Evolutionary conservation across 2,888 invertebrate genomes (phyloP), one percentile per base, ranked within the genome.

Genomic region (Ichneumon xanthorius): DNA sequence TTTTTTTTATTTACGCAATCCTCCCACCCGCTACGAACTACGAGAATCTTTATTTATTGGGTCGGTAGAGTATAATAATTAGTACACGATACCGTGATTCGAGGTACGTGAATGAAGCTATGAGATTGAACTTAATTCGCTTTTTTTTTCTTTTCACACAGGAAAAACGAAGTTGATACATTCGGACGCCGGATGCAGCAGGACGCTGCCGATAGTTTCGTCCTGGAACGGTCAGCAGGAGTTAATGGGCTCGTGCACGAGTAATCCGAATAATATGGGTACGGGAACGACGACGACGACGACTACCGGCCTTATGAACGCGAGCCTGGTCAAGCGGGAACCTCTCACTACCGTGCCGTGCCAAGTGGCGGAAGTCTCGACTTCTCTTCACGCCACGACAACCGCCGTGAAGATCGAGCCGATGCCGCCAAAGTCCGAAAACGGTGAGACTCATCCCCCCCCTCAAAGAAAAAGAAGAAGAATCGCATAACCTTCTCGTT

Each of bases 281-380:
- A 80, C 82, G 53, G 85, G 85, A 55, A 85, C 85, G 67, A 80
- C 85, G 72, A 82, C 85, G 16, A 65, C 75, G 22, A 88, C 92
- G 37, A 94, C 92, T 30, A 94, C 70, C 94, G 94, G 90, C 90
- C 87, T 87, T 79, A 77, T 84, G 65, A 94, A 95, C 37, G 95
- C 94, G 85, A 95, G 95, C 73, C 95, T 96, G 89, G 96, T 96
- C 81, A 97, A 97, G 92, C 95, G 96, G 84, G 96, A 96, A 92
- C 96, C 96, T 0, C 93, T 94, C 80, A 89, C 95, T 58, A 92
- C 94, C 73, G 94, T 94, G 67, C 95, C 95, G 26, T 95, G 95
- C 94, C 95, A 95, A 95, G 94, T 96, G 93, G 91, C 96, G 93
- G 95, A 95, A 90, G 95, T 95, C 71, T 95, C 95, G 63, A 95